Base-by-base conservation (phyloP, 2,113 vertebrate genomes). In the Spea bombifrons region DNA sequence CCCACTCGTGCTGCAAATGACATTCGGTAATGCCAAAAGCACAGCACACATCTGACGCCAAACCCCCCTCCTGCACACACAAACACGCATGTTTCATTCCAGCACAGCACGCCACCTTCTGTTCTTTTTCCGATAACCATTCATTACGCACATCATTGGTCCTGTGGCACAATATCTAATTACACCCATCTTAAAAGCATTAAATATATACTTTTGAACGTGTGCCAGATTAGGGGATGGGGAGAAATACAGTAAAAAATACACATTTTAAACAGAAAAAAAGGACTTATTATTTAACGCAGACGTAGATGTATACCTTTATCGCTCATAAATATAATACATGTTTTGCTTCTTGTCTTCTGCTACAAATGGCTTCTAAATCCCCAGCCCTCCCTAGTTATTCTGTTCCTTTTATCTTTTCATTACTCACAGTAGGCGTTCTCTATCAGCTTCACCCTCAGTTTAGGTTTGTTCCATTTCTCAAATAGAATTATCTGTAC, bases 1-100 rank as follows among this genome's bases (percentile, higher is more conserved):
- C 79, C 73, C 17, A 84, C 65, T 69, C 4, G 30, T 12, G 46
- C 30, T 67, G 30, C 73, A 13, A 4, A 44, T 45, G 57, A 50
- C 66, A 15, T 30, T 50, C 53, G 53, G 7, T 44, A 46, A 13
- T 16, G 64, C 13, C 46, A 48, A 30, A 10, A 57, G 52, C 12
- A 49, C 16, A 65, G 15, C 57, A 66, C 49, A 53, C 8, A 64
- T 64, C n/a, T 64, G 61, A 64, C 61, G 30, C 61, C 55, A 53
- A 30, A n/a, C 17, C 53, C 46, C 70, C 17, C 49, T 17, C 13
- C 47, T 70, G 8, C 12, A 53, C 30, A 30, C 30, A 59, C 55
- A 59, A 9, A 59, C 9, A n/a, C 66, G 63, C 57, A 69, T 5
- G 43, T 70, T 12, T 70, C 16, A 44, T 12, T 76, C 50, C 16